Evolutionary conservation across 1,140 invertebrate species (phyloP).

Genomic region (Adoxophyes honmai): DNA sequence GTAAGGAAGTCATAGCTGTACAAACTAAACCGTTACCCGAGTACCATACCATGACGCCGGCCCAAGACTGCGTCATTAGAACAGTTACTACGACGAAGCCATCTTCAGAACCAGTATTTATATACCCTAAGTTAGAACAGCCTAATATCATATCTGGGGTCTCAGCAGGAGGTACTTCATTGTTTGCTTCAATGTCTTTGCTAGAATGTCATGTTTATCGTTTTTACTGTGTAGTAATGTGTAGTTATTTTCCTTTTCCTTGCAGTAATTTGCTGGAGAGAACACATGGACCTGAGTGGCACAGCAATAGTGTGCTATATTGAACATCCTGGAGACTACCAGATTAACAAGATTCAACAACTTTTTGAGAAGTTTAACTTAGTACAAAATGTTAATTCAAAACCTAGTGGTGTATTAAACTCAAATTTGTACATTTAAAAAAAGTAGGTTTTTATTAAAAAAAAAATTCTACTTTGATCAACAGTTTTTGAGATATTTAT

Average conservation of each 20-base stretch:
- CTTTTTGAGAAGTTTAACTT: slow-evolving; percentile 47
- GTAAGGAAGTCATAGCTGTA: slow-evolving; percentile 44
- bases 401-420: slow-evolving; percentile 33
- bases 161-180: slow-evolving; percentile 55
- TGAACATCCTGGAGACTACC: slow-evolving; percentile 45
- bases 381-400: slow-evolving; percentile 24
- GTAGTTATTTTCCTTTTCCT: slow-evolving; percentile 18
- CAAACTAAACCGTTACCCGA: slow-evolving; percentile 52
- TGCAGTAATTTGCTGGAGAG: slow-evolving; percentile 50
- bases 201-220: background rate
- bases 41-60: slow-evolving; percentile 40
- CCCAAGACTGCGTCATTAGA: slow-evolving; percentile 39
- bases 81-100: slow-evolving; percentile 37
- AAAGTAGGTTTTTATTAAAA: no score
- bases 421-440: slow-evolving; percentile 64
- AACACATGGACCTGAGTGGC: slow-evolving; percentile 42
- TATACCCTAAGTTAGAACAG: slow-evolving; percentile 52
- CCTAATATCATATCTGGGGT: slow-evolving; percentile 65
- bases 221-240: background rate
- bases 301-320: slow-evolving; percentile 47
- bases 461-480: no score
- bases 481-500: no score
- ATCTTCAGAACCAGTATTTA: slow-evolving; percentile 21
- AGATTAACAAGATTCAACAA: slow-evolving; percentile 42
- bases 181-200: background rate